A percentile compares a stretch with the other conserved stretches of the same genome.
phyloP scores from a whole-genome alignment of 2,888 invertebrate genomes.

The Eledona agricola region DNA sequence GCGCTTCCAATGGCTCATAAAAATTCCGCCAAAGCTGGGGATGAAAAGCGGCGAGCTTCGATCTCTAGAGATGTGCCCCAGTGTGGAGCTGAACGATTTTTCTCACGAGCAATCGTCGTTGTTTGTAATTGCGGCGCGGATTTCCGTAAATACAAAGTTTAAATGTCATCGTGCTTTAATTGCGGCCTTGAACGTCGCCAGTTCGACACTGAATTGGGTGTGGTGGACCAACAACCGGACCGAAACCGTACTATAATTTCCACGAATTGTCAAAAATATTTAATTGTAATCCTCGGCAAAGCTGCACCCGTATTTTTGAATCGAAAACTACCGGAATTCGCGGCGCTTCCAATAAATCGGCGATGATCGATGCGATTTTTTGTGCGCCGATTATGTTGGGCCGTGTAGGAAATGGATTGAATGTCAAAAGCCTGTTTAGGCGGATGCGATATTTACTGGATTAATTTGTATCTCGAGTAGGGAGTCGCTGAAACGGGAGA shows the following conservation, averaged over 20 bases:
- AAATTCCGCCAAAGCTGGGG: conserved; percentile 24
- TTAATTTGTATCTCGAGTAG: conserved; percentile 36
- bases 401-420: conserved; percentile 40
- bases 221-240: conserved; percentile 37
- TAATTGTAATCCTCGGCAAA: too few species aligned
- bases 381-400: conserved; percentile 5
- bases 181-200: conserved; percentile 31
- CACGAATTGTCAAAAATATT: not conserved
- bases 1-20: conserved; percentile 30
- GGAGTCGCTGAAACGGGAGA: conserved; percentile 27
- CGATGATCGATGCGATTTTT: conserved; percentile 8
- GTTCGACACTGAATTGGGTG: conserved; percentile 35
- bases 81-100: not conserved
- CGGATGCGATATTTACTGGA: conserved; percentile 37
- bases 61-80: conserved; percentile 25
- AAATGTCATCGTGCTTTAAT: conserved; percentile 33
- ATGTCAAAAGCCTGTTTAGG: conserved; percentile 44
- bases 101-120: not conserved
- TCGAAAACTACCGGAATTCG: not conserved
- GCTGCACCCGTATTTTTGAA: too few species aligned
- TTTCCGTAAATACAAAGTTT: conserved; percentile 15
- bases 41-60: conserved; percentile 24
- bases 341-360: not conserved
- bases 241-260: conserved; percentile 14
- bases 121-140: too few species aligned